Evolutionary conservation across 2,888 invertebrate species (phyloP).

Genomic region (Escarpia spicata): DNA sequence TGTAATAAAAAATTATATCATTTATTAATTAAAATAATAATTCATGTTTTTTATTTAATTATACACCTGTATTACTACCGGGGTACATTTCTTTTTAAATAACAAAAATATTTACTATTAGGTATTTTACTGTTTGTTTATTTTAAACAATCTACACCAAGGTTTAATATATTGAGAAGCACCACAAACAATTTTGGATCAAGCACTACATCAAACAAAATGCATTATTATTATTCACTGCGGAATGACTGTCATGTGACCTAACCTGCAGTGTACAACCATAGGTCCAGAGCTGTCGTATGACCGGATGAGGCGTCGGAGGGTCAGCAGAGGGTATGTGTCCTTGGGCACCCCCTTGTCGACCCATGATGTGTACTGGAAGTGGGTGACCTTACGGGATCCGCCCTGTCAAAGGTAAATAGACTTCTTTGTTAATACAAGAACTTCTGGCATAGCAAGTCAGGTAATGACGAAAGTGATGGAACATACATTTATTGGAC

Average conservation of each 20-base stretch:
- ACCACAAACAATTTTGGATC: no score
- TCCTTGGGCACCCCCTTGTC: constrained; percentile 61
- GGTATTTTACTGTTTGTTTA: no score
- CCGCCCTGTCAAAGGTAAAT: constrained; percentile 20
- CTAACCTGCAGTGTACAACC: constrained; percentile 42
- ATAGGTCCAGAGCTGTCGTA: constrained; percentile 36
- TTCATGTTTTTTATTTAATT: no score
- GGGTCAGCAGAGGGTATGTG: constrained; percentile 45
- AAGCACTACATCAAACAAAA: no score
- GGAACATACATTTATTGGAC: background rate
- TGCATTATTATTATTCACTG: no score
- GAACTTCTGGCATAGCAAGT: background rate
- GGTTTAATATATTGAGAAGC: no score
- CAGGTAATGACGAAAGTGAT: background rate
- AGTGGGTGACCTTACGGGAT: constrained; percentile 54
- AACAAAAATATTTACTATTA: no score
- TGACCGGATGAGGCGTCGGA: constrained; percentile 43
- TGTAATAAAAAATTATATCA: no score
- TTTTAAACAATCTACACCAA: no score
- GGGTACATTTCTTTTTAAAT: no score
- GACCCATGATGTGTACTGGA: constrained; percentile 65
- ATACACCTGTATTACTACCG: no score
- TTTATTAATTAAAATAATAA: no score
- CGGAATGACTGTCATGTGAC: background rate
- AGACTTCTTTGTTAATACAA: background rate